Conservation (phyloP, 2,888 invertebrate genomes). For the Unio pictorum region DNA sequence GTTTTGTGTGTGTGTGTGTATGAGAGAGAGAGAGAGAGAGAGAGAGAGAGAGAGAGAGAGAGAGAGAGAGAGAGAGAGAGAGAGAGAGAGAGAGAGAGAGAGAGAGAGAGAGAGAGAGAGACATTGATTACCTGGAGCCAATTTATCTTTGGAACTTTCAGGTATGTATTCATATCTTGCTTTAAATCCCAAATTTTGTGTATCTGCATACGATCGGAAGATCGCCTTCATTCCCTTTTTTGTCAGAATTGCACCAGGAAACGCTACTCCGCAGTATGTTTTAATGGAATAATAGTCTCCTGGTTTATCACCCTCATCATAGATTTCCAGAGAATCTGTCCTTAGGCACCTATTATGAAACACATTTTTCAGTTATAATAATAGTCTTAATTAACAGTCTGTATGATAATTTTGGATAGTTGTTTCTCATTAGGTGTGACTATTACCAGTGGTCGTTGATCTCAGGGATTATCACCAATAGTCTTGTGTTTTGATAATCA, state of each 20-base stretch:
- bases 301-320: conserved; percentile 32
- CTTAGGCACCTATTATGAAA: conserved; percentile 44
- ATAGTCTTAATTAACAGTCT: too few species aligned
- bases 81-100: too few species aligned
- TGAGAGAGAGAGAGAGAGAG: too few species aligned
- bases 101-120: too few species aligned
- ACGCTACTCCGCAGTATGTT: conserved; percentile 87
- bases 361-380: conserved; percentile 6
- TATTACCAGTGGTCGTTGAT: too few species aligned
- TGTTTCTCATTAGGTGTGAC: too few species aligned
- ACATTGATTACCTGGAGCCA: conserved; percentile 29
- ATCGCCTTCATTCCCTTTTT: conserved; percentile 90
- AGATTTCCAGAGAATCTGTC: conserved; percentile 59
- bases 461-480: too few species aligned
- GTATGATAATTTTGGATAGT: too few species aligned
- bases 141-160: conserved; percentile 13
- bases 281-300: conserved; percentile 76
- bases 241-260: conserved; percentile 96
- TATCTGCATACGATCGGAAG: conserved; percentile 88
- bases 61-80: too few species aligned
- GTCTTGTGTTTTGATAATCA: too few species aligned
- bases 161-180: conserved; percentile 88
- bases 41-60: too few species aligned
- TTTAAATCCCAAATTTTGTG: conserved; percentile 95
- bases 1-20: too few species aligned